Conservation (phyloP, 2,888 invertebrate species). For the Phortica magna region DNA sequence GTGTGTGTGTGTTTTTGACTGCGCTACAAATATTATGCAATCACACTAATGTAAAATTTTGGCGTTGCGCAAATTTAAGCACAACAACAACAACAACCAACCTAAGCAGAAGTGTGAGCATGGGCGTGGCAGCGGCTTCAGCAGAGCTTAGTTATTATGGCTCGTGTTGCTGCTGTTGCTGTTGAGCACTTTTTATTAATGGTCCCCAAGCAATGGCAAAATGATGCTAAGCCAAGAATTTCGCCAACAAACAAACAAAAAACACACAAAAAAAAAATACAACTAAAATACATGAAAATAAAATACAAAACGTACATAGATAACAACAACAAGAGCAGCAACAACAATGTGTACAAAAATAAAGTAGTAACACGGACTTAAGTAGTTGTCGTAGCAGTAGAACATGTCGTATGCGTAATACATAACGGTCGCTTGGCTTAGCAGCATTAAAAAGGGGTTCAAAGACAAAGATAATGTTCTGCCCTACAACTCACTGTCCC, state of each 20-base stretch:
- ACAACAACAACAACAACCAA: conserved; percentile 39
- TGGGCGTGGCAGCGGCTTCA: neutral
- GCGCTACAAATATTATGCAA: conserved; percentile 62
- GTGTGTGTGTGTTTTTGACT: conserved; percentile 29
- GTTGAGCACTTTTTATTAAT: conserved; percentile 61
- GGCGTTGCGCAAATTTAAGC: conserved; percentile 32
- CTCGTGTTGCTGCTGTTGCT: neutral
- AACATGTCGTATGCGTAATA: conserved; percentile 47
- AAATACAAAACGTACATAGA: neutral
- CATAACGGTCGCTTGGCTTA: neutral
- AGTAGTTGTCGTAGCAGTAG: neutral
- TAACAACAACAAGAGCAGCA: neutral
- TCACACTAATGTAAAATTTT: conserved; percentile 69
- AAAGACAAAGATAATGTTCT: too few species aligned
- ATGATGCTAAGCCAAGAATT: neutral
- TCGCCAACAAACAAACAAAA: neutral
- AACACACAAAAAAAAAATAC: neutral
- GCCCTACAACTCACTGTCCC: too few species aligned
- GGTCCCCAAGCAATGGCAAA: conserved; percentile 49
- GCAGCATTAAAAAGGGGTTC: neutral
- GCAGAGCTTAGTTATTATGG: neutral
- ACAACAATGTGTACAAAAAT: neutral
- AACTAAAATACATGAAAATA: neutral
- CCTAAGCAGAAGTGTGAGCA: conserved; percentile 47
- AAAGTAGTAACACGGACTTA: neutral